phyloP scores from a whole-genome alignment of 2,113 vertebrate genomes.

The Hemiscyllium ocellatum region DNA sequence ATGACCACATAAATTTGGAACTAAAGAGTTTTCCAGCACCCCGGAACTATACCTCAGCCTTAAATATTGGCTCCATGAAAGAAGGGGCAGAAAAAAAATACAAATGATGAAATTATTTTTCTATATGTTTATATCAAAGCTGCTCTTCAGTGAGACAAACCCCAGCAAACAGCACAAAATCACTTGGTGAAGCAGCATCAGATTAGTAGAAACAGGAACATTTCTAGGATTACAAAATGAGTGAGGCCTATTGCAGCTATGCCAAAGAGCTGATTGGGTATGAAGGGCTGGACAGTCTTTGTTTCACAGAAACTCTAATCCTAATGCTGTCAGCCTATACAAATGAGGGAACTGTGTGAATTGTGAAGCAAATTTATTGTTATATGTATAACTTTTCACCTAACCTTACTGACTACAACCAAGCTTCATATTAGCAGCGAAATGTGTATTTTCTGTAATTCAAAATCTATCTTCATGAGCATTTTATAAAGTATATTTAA shows the following conservation, averaged over 20 bases:
- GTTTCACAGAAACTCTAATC: not conserved
- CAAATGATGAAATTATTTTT: not conserved
- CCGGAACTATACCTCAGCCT: not conserved
- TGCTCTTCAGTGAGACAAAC: not conserved
- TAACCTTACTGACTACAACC: not conserved
- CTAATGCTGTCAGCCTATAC: not conserved
- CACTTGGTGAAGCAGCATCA: not conserved
- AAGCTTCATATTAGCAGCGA: not conserved
- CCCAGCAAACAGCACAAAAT: not conserved
- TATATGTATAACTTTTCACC: not conserved
- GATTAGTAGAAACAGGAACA: not conserved
- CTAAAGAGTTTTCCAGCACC: not conserved
- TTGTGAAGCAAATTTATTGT: not conserved
- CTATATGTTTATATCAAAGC: not conserved
- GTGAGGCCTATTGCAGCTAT: not conserved
- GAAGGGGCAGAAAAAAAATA: constrained; percentile 4
- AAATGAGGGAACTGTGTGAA: not conserved
- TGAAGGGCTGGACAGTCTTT: not conserved
- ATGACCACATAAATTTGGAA: not conserved
- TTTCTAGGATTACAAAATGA: not conserved
- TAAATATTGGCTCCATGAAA: not conserved
- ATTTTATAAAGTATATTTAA: not conserved
- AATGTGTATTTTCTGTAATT: not conserved
- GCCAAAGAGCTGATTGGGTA: not conserved
- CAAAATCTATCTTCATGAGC: not conserved